Evolutionary conservation across 2,888 invertebrate genomes (phyloP), one percentile per base, ranked within the genome.

Genomic region (Camptogramma bilineatum): DNA sequence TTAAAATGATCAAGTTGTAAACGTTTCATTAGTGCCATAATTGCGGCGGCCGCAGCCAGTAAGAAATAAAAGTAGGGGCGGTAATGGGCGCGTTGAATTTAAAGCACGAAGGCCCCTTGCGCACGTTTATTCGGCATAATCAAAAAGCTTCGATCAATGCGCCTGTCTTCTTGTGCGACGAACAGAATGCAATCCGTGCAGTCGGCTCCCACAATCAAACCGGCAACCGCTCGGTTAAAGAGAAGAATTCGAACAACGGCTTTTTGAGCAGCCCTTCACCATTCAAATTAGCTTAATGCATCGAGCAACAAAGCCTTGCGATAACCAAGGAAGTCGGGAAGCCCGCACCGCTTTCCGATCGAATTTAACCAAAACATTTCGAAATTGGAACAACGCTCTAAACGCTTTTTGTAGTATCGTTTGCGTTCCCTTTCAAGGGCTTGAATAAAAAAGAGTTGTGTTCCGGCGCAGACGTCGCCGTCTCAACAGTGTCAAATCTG

Each of bases 271-370:
- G 81, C 86, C 83, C 84, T 87, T 84, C 85, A 81, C 89, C 88
- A 91, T 92, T 92, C 91, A 91, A 93, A 93, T 93, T 91, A 92
- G 91, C 90, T 90, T 89, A 92, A 91, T 91, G 91, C 89, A 83
- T 86, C 79, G 83, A 84, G 80, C 83, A 72, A 90, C 91, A 91
- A 93, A 93, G 90, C 87, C 81, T 79, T 79, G 83, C 88, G 90
- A 91, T 91, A 91, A 90, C 85, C 81, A 82, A 80, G 78, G 80
- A 82, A 81, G 80, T 81, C 81, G 82, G 85, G 82, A 85, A 84
- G 83, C 81, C 78, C 78, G 80, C 77, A 81, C 73, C 77, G 71
- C 71, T 76, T 76, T 77, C 79, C 79, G 73, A 75, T 69, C 80
- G 82, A 81, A 83, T 85, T 75, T 70, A 79, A 76, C 78, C 77